Base-by-base conservation (phyloP, 2,113 vertebrate species). In the Pteropus alecto region DNA sequence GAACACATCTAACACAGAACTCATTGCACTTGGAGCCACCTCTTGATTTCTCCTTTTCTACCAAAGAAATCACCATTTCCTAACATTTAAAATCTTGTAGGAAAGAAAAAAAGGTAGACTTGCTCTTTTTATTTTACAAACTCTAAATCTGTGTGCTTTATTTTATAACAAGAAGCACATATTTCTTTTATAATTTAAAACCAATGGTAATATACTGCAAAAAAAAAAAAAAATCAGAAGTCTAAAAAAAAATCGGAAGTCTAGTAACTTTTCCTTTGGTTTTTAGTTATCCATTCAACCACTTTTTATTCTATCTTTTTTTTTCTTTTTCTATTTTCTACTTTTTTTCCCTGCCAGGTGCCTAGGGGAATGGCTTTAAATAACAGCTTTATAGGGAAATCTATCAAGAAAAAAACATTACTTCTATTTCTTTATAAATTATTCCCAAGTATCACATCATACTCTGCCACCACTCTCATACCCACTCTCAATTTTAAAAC, bases 101-200 rank as follows among this genome's bases (percentile, higher is more conserved):
- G 38, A 74, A 22, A 79, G 33, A n/a, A n/a, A n/a, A n/a, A n/a
- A n/a, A 90, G 61, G 26, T 33, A 86, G 63, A 61, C 58, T 51
- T 67, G 38, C 71, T 81, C 73, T 90, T 95, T 85, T 86, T 82
- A 76, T n/a, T 92, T 78, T 84, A 90, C 41, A 79, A 86, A 86
- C n/a, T 81, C 73, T 68, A 79, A 74, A 95, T 90, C 51, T 14
- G 11, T 41, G 54, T 35, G 58, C 13, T 79, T 90, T 86, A 38
- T 79, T 85, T 71, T 89, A 65, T 86, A 73, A 67, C 10, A 65
- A 79, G 43, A 81, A 77, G 26, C 4, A 4, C 83, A 9, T 65
- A 77, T 76, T 82, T 77, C n/a, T 93, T 56, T 61, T 77, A 51
- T 35, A 43, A 87, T 30, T 94, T 78, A 71, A 94, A 94, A 84